Evolutionary conservation across 2,113 vertebrate genomes (phyloP), one percentile per base, ranked within the genome.

Genomic region (Heteronetta atricapilla): DNA sequence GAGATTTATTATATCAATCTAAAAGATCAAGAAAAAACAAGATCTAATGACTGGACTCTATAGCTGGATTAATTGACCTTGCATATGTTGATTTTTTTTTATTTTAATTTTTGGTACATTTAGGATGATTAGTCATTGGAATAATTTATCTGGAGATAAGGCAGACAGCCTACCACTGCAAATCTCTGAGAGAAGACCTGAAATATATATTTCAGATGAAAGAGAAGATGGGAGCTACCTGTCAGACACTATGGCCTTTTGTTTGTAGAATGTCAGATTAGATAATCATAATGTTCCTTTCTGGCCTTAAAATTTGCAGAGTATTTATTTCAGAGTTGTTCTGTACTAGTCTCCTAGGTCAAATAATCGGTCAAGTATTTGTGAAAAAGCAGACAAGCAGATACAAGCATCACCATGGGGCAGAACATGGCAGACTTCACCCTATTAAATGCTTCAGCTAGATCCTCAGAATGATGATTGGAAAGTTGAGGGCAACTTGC

Each of bases 1-100:
- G 74, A 95, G 83, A 97, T 94, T 95, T 95, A 94, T 86, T 91
- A 73, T 26, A 94, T 48, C 80, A 93, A 91, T 92, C 66, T 84
- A 69, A 78, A 68, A 90, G 82, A 94, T 93, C 86, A 94, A 75
- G 44, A 75, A 86, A 84, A 28, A 93, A 76, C 26, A 79, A 83
- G 42, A 86, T 68, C 74, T 94, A 96, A 95, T 92, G 88, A 79
- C 80, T 2, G 3, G 66, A 82, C 48, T 78, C 44, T 73, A 86
- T 75, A 92, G 10, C 14, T 84, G 86, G 76, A 93, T 90, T 91
- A 94, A 96, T 90, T 96, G 48, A 82, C 42, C 64, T 21, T 66
- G 34, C 53, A 82, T 82, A 70, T 46, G 33, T 21, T 52, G 34
- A 48, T 55, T 63, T 67, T 56, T 23, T 29, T 38, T 20, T 29